A percentile compares a stretch with the other conserved stretches of the same genome.
Conservation (phyloP, 2,797 vertebrate species). For the Ctenopoma kingsleyae region DNA sequence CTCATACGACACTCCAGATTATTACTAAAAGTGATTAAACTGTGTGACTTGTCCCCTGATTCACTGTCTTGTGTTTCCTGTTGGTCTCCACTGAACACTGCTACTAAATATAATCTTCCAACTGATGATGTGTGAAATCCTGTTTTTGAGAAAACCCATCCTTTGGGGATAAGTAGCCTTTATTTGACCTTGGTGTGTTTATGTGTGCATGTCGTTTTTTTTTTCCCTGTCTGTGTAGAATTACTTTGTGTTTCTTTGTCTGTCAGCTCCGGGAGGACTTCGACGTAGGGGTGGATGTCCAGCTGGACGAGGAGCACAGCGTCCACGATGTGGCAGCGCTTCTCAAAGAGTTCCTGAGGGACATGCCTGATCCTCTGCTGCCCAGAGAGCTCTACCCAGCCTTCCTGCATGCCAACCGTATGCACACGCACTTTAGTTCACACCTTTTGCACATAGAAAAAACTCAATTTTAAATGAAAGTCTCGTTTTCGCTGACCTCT, state of each 20-base stretch:
- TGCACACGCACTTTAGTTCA: constrained; percentile 22
- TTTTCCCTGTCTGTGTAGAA: background rate
- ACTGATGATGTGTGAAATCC: constrained; percentile 57
- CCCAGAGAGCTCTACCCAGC: constrained; percentile 90
- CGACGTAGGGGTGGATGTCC: constrained; percentile 87
- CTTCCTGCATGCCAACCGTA: constrained; percentile 91
- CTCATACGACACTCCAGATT: background rate
- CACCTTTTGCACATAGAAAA: background rate
- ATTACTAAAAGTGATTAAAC: background rate
- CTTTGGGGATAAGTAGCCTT: constrained; percentile 2
- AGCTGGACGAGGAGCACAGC: constrained; percentile 90
- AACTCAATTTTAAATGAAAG: background rate
- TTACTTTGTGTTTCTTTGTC: background rate
- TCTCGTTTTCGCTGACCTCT: no score
- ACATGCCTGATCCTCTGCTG: constrained; percentile 91
- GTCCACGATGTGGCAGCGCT: constrained; percentile 94
- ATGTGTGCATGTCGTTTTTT: background rate
- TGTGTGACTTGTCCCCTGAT: background rate
- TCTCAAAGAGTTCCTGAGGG: constrained; percentile 92
- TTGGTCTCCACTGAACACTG: background rate
- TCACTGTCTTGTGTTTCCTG: constrained; percentile 20
- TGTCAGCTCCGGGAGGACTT: constrained; percentile 91
- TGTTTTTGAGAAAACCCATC: constrained; percentile 52
- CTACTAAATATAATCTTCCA: constrained; percentile 31
- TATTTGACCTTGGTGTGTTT: background rate